Evolutionary conservation across 2,797 vertebrate species (phyloP).

Genomic region (Arctocebus calabarensis): DNA sequence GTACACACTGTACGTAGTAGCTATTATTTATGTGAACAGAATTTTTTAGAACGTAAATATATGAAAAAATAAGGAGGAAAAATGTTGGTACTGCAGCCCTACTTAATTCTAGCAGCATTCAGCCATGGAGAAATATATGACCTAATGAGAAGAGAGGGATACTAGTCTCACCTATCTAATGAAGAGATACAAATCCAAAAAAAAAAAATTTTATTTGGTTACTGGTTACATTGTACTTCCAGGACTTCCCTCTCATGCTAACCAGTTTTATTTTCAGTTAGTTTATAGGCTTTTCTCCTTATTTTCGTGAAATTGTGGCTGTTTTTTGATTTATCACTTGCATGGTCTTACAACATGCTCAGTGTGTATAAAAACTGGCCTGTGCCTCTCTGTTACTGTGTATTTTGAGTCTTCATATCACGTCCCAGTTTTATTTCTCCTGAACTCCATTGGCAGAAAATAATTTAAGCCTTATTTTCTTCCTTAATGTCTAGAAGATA

Average conservation of each 20-base stretch:
- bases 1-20: not conserved
- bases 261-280: not conserved
- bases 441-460: constrained; percentile 14
- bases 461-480: constrained; percentile 19
- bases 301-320: not conserved
- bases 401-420: not conserved
- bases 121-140: not conserved
- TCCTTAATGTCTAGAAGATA: not conserved
- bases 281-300: not conserved
- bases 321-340: not conserved
- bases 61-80: not conserved
- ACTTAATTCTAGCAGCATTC: not conserved
- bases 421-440: not conserved
- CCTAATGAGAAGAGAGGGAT: not conserved
- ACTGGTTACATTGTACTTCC: constrained; percentile 2
- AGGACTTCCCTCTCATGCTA: not conserved
- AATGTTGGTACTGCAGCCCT: not conserved
- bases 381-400: not conserved
- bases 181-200: not conserved
- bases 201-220: not conserved
- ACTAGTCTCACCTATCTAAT: not conserved
- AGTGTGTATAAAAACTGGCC: not conserved
- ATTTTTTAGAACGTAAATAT: not conserved
- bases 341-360: not conserved
- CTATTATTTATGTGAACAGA: not conserved